phyloP scores from a whole-genome alignment of 2,113 vertebrate species.

The Scortum barcoo region DNA sequence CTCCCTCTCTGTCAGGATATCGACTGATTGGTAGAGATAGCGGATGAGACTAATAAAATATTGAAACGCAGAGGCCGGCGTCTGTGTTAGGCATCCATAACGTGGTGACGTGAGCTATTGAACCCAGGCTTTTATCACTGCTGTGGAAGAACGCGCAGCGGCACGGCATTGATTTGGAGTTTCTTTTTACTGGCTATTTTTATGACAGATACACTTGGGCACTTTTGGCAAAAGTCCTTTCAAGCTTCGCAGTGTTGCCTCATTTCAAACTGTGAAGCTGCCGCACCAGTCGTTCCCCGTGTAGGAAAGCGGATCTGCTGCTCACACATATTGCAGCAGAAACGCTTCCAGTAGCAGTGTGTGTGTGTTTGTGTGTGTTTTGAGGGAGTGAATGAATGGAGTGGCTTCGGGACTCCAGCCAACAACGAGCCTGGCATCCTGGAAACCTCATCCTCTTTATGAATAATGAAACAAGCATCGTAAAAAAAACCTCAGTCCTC shows the following conservation, averaged over 20 bases:
- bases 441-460: constrained; percentile 76
- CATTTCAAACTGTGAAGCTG: constrained; percentile 17
- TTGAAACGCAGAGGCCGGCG: constrained; percentile 59
- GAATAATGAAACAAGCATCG: constrained; percentile 76
- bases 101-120: constrained; percentile 66
- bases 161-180: constrained; percentile 53
- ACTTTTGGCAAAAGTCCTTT: constrained; percentile 42
- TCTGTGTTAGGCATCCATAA: constrained; percentile 54
- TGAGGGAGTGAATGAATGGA: constrained; percentile 57
- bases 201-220: constrained; percentile 40
- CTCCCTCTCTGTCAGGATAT: constrained; percentile 57
- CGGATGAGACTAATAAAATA: constrained; percentile 78
- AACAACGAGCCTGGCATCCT: constrained; percentile 63
- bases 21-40: constrained; percentile 67
- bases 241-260: background rate
- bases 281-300: background rate
- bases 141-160: constrained; percentile 45
- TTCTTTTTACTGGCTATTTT: constrained; percentile 52
- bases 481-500: constrained; percentile 62
- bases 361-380: constrained; percentile 13
- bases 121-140: constrained; percentile 69
- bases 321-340: constrained; percentile 29
- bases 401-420: constrained; percentile 54
- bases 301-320: constrained; percentile 33
- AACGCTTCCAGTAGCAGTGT: constrained; percentile 3